Conservation (phyloP, 2,113 vertebrate species). For the Xiphophorus hellerii region DNA sequence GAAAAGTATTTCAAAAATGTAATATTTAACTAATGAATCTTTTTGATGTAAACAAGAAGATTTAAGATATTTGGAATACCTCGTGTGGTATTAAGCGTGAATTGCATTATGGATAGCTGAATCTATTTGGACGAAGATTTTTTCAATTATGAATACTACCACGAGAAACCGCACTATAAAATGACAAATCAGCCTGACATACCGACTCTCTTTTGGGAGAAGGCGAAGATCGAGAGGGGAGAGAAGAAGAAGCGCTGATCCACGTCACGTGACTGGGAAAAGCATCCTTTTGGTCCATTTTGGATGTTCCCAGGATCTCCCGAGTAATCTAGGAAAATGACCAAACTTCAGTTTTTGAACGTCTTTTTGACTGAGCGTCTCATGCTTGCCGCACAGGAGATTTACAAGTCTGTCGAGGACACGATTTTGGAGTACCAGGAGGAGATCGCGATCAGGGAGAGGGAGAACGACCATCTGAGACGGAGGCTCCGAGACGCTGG, state of each 20-base stretch:
- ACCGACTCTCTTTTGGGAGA: neutral
- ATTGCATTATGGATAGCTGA: too few species aligned
- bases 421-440: constrained; percentile 80
- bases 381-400: constrained; percentile 81
- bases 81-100: too few species aligned
- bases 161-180: too few species aligned
- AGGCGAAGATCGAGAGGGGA: neutral
- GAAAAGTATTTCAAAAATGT: too few species aligned
- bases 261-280: constrained; percentile 68
- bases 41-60: too few species aligned
- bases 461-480: constrained; percentile 80
- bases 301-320: constrained; percentile 50
- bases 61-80: too few species aligned
- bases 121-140: too few species aligned
- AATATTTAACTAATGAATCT: too few species aligned
- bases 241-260: constrained; percentile 24
- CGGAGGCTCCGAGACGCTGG: constrained; percentile 79
- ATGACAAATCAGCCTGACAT: too few species aligned
- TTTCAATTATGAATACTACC: too few species aligned
- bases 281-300: constrained; percentile 73
- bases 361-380: constrained; percentile 79
- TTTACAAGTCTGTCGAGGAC: constrained; percentile 81
- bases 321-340: constrained; percentile 67
- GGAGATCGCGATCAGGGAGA: constrained; percentile 78
- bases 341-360: constrained; percentile 79